Base-by-base conservation (phyloP, 2,888 invertebrate genomes). In the Scaptomyza caliginosa region DNA sequence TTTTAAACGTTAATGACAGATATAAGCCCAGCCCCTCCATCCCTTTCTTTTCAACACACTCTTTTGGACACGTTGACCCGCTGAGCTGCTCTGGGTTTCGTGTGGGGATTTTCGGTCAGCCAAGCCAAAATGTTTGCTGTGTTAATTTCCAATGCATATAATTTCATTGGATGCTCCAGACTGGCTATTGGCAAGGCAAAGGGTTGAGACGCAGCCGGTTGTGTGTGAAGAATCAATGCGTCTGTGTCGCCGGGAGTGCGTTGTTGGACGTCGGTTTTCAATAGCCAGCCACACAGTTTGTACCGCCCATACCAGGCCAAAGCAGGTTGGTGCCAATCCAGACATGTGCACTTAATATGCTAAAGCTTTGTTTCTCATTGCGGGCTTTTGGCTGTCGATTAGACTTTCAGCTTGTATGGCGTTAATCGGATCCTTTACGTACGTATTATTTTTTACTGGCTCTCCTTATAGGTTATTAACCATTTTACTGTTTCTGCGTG, bases 41-140 rank as follows among this genome's bases (percentile, higher is more conserved):
- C 43, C 11, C n/a, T n/a, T n/a, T n/a, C n/a, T n/a, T n/a, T n/a
- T n/a, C 1, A 30, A 30, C n/a, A n/a, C n/a, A 30, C 4, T n/a
- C 8, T n/a, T 13, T 26, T 48, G 68, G 55, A 39, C 48, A 34
- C 36, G 43, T 46, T 17, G 32, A 38, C 19, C 28, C 45, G 38
- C 24, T 17, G 32, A 38, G 16, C 28, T 45, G 34, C 24, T 16
- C 24, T 17, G 28, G 28, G n/a, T 30, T 16, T 45, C 24, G 17
- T 8, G 8, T 30, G 21, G 46, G 73, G 21, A 13, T 19, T 43
- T 65, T 54, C 63, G 76, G 63, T 42, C 74, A 70, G 60, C 32
- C 81, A 76, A 80, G 70, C 76, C 71, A 66, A 81, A 84, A 78
- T 81, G 77, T 84, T 81, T 81, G 78, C 70, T 84, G 80, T 81